Evolutionary conservation across 2,113 vertebrate genomes (phyloP).

Genomic region (Prunella fulvescens): DNA sequence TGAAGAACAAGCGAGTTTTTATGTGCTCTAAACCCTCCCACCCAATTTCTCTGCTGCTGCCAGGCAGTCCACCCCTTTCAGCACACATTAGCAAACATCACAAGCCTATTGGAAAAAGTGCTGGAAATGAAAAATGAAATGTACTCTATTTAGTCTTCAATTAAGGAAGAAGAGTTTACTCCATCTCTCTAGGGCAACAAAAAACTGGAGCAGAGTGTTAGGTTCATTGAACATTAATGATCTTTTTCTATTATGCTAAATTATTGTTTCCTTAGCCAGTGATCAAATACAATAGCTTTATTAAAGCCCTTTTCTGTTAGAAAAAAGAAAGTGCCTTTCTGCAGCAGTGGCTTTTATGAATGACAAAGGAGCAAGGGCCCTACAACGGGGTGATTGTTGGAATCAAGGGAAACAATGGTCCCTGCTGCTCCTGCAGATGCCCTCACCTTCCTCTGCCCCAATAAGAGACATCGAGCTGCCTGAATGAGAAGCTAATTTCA

Average conservation of each 20-base stretch:
- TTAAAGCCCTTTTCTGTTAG: slow-evolving; percentile 64
- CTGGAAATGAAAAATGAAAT: slow-evolving; percentile 66
- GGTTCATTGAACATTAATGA: slow-evolving; percentile 73
- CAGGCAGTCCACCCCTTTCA: slow-evolving; percentile 23
- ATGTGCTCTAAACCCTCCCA: slow-evolving; percentile 8
- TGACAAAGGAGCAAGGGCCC: not conserved
- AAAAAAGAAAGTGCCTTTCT: slow-evolving; percentile 50
- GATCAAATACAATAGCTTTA: slow-evolving; percentile 77
- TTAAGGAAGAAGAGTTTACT: slow-evolving; percentile 67
- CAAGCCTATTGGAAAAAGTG: slow-evolving; percentile 63
- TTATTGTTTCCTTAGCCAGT: slow-evolving; percentile 69
- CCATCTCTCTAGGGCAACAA: slow-evolving; percentile 56
- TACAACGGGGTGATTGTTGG: not conserved
- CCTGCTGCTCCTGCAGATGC: not conserved
- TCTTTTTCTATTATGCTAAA: slow-evolving; percentile 68
- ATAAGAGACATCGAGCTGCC: not conserved
- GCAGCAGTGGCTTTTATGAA: not conserved
- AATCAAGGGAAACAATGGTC: not conserved
- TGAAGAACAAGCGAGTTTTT: not conserved
- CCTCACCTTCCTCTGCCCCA: not conserved
- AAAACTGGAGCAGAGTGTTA: slow-evolving; percentile 65
- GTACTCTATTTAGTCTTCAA: slow-evolving; percentile 69
- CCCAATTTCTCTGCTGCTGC: not conserved
- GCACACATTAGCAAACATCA: slow-evolving; percentile 43
- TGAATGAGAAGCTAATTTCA: not conserved